Conservation (phyloP, 2,888 invertebrate species). For the Laspeyria flexula region DNA sequence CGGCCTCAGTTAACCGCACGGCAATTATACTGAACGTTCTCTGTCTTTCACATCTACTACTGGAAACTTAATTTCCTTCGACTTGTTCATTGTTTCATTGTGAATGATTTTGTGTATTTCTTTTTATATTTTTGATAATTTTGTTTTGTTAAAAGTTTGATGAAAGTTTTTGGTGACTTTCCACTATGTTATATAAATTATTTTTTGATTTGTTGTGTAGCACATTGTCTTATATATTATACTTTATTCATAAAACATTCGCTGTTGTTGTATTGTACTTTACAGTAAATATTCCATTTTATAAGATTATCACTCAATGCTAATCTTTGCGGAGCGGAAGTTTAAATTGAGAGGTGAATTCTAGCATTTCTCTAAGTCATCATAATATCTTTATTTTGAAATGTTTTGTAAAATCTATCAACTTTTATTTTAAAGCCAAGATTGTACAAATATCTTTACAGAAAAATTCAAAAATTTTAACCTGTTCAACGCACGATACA, state of each 20-base stretch:
- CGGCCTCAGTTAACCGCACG: conserved; percentile 49
- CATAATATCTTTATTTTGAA: too few species aligned
- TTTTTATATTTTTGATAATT: background rate
- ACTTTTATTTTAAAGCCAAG: background rate
- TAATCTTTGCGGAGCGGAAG: too few species aligned
- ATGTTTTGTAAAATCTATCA: too few species aligned
- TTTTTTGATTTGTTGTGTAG: too few species aligned
- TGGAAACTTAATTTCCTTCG: conserved; percentile 56
- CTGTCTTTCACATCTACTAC: conserved; percentile 52
- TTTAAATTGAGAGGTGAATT: too few species aligned
- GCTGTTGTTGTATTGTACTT: too few species aligned
- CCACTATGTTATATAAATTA: too few species aligned
- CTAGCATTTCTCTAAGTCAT: too few species aligned
- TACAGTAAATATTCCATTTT: too few species aligned
- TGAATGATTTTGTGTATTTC: conserved; percentile 39
- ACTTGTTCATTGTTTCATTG: conserved; percentile 51
- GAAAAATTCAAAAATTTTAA: conserved; percentile 10
- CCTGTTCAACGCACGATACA: conserved; percentile 19
- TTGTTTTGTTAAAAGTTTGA: background rate
- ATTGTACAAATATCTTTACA: background rate
- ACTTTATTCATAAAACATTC: too few species aligned
- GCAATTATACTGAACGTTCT: conserved; percentile 53
- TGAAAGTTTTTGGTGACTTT: background rate
- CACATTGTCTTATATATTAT: too few species aligned
- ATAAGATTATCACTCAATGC: too few species aligned